Evolutionary conservation across 1,140 invertebrate species (phyloP), one percentile per base, ranked within the genome.

Genomic region (Aphelenchoides besseyi): DNA sequence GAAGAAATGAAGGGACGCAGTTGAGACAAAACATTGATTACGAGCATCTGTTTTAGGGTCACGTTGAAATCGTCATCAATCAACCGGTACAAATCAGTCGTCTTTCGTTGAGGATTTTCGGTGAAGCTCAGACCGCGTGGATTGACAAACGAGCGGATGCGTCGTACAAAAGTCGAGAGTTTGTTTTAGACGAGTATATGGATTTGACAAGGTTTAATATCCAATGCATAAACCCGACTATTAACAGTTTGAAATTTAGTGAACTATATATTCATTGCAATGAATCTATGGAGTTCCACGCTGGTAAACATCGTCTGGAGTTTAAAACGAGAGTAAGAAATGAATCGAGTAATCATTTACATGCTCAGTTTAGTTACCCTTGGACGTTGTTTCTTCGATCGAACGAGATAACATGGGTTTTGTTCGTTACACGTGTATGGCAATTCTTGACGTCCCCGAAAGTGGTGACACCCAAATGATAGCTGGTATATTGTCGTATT

Each of bases 401-500:
- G 74, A 79, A 33, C 64, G 72, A 68, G 80, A 80, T 12, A 69
- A 66, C 35, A 35, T 70, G 63, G 78, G 78, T 30, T 35, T 23
- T 37, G 70, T 79, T 30, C 71, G 69, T 48, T 79, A 79, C 53
- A 69, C 67, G 9, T 81, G 78, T 68, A 33, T 77, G 26, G 78
- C 78, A 9, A 57, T 74, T 8, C 61, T 74, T 36, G 73, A 74
- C 35, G 59, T 79, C 32, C 77, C 80, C 23, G 79, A 79, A 30
- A 76, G 77, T 32, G 78, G 78, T 12, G 80, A 78, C 18, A 82
- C 68, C 59, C 72, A 82, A 75, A 80, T 79, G 30, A 55, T 79
- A 32, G 80, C 77, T 30, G 77, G 77, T 81, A 68, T n/a, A 66
- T 29, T 76, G 23, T 72, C 75, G 12, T 72, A 55, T 78, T 30